These are phyloP conservation scores for Caenorhabditis sinica DNA, from an alignment of 2,888 invertebrate species.

Conservation along the genomic window DNA sequence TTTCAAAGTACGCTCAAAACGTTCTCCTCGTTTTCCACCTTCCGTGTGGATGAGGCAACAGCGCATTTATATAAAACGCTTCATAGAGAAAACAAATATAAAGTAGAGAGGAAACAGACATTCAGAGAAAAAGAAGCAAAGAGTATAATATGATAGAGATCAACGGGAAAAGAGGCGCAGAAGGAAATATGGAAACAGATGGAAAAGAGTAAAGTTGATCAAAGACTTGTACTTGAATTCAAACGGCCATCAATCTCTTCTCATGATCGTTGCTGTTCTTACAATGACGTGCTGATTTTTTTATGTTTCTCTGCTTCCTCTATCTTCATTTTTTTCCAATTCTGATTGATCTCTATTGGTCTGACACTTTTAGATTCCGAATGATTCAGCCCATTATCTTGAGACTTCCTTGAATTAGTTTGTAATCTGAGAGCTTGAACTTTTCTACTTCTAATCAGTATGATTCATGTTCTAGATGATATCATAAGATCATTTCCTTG, in stretches of 20 bases:
- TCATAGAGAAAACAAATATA: constrained; percentile 4
- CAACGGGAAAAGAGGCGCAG: constrained; percentile 15
- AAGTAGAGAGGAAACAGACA: not conserved
- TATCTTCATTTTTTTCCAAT: not conserved
- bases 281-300: constrained; percentile 19
- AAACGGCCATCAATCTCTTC: not conserved
- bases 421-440: not conserved
- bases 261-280: not conserved
- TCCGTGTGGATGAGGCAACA: not conserved
- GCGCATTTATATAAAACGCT: constrained; percentile 6
- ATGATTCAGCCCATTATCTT: not conserved
- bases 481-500: not conserved
- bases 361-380: not conserved
- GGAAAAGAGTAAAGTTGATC: constrained; percentile 18
- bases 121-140: not conserved
- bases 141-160: constrained; percentile 17
- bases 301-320: not conserved
- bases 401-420: not conserved
- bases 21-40: not conserved
- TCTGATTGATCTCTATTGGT: not conserved
- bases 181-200: constrained; percentile 22
- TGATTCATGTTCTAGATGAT: not conserved
- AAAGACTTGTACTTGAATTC: constrained; percentile 15
- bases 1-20: constrained; percentile 11
- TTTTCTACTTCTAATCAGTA: not conserved